Evolutionary conservation across 2,113 vertebrate species (phyloP), one percentile per base, ranked within the genome.

Genomic region (Alethe castanea): DNA sequence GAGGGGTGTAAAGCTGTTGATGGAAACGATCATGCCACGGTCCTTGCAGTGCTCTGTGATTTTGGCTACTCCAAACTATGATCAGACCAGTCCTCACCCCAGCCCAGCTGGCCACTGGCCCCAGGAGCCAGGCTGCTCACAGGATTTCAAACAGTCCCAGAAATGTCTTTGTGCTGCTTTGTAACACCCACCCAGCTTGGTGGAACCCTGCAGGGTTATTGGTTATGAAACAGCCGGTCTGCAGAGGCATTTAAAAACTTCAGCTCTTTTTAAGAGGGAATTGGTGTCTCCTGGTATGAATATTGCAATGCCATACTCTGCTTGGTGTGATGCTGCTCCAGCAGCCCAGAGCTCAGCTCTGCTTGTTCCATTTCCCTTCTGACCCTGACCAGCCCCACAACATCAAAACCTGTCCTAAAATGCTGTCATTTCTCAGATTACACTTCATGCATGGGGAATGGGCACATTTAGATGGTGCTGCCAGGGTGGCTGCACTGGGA

Each of bases 391-490:
- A 20, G 60, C 8, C 47, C 40, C 16, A 12, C 4, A 61, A 73
- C 79, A 77, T 23, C 78, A 62, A 88, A 94, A 73, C 15, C 29
- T 31, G 14, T 54, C 62, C 66, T 28, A 35, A 67, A 82, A 50
- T 1, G 4, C 57, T 69, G 12, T 1, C 0, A 4, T 72, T 72
- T 40, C 91, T 65, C 54, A 17, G 24, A 9, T 47, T 61, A 36
- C 50, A 2, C 44, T 8, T 29, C n/a, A 3, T 22, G 6, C 26
- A 2, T 23, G 54, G 45, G 57, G 3, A 79, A 42, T 7, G 45
- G 60, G 11, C 5, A 1, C 29, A 3, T 22, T 59, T 14, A 8
- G 54, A 38, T 0, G 2, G 22, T 7, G 33, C 7, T 76, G 56
- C 40, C 52, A 20, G 64, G 48, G 4, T 5, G 20, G 25, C 12